Percentiles rank a stretch among this genome's conserved stretches.
phyloP scores from a whole-genome alignment of 2,888 invertebrate genomes.

The Eilema depressum region DNA sequence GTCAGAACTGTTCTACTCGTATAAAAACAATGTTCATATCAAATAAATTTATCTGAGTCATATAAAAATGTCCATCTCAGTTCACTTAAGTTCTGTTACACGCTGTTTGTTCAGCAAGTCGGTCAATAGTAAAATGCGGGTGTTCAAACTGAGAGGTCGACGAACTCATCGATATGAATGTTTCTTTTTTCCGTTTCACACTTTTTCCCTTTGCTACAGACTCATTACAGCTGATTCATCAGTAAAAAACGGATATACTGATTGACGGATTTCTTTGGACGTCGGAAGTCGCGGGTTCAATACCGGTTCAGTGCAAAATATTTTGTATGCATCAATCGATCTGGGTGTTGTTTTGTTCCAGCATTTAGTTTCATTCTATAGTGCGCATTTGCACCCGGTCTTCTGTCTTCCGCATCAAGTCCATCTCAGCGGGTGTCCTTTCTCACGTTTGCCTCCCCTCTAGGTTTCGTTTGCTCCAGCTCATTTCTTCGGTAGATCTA shows the following conservation, averaged over 20 bases:
- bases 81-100: constrained; percentile 30
- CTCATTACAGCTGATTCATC: neutral
- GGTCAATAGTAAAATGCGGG: constrained; percentile 35
- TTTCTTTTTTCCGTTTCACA: constrained; percentile 1
- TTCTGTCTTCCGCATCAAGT: too few species aligned
- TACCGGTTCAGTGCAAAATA: too few species aligned
- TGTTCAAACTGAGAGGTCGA: constrained; percentile 20
- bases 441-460: too few species aligned
- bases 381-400: too few species aligned
- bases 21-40: constrained; percentile 8
- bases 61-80: constrained; percentile 19
- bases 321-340: too few species aligned
- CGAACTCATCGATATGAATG: constrained; percentile 24
- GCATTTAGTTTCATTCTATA: too few species aligned
- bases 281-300: too few species aligned
- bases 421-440: too few species aligned
- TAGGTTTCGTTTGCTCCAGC: neutral
- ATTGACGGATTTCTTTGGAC: neutral
- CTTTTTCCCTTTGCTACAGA: neutral
- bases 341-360: too few species aligned
- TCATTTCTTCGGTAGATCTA: neutral
- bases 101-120: constrained; percentile 40
- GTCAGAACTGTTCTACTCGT: neutral
- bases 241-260: neutral
- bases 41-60: constrained; percentile 9